Evolutionary conservation across 2,797 vertebrate genomes (phyloP), one percentile per base, ranked within the genome.

Genomic region (Arctocebus calabarensis): DNA sequence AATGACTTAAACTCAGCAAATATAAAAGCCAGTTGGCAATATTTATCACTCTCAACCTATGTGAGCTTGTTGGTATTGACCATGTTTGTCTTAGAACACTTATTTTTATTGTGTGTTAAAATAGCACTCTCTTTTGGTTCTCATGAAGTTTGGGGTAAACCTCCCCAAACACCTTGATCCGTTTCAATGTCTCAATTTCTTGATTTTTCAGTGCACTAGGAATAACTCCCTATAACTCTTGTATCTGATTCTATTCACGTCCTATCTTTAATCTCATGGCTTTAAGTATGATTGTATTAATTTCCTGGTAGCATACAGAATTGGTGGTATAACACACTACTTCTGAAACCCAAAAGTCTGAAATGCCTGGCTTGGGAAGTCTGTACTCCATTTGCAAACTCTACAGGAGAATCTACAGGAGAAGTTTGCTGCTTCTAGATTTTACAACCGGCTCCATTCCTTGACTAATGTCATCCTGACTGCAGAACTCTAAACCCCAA

Each of bases 91-190:
- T 34, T 73, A 73, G 2, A 10, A 32, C 2, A 17, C 1, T 57
- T 88, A 5, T n/a, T 91, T 91, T 84, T 62, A 4, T 25, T 48
- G 3, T 6, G 29, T 71, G 17, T 32, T 79, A 7, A 84, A 78
- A 75, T 16, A 40, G 34, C 13, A 27, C 45, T 81, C 9, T n/a
- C 7, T 64, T 84, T 70, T 74, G 13, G 2, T 61, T 93, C 22
- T 83, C 13, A 40, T 20, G 32, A 0, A 25, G 0, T 75, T 71
- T 64, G 1, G 12, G 2, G 9, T 73, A 1, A 1, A n/a, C 3
- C 9, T 37, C 85, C 23, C 86, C 52, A 57, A 34, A 57, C 25
- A 29, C 2, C 8, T 86, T 40, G 90, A 14, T 43, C 71, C 16
- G 17, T 40, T 40, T 12, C 7, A 45, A 48, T 75, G 55, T 77